These are phyloP conservation scores for Periophthalmus modestus DNA, from an alignment of 2,113 vertebrate genomes.

Conservation along the genomic window DNA sequence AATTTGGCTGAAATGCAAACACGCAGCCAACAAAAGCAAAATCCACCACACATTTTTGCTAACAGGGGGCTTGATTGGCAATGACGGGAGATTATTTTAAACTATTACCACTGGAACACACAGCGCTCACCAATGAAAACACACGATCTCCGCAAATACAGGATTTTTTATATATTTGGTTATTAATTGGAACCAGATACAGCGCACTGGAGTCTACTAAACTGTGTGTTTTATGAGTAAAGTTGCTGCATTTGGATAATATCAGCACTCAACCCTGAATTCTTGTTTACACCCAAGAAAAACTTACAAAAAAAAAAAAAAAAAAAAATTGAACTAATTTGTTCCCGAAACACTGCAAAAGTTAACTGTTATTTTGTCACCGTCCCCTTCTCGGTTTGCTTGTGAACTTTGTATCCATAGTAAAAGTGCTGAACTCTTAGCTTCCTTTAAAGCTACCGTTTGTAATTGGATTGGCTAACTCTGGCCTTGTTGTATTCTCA, in stretches of 20 bases:
- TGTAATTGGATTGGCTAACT: too few species aligned
- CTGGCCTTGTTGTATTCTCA: too few species aligned
- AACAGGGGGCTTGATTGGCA: constrained; percentile 46
- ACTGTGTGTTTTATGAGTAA: constrained; percentile 11
- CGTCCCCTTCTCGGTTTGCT: too few species aligned
- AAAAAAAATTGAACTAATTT: not conserved
- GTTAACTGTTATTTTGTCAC: not conserved
- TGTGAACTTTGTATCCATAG: not conserved
- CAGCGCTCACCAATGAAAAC: constrained; percentile 25
- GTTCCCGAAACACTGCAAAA: not conserved
- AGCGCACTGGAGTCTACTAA: constrained; percentile 7
- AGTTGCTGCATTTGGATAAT: not conserved
- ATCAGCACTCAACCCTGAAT: not conserved
- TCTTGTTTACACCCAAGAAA: not conserved
- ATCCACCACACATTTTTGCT: constrained; percentile 27
- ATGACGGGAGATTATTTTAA: constrained; percentile 50
- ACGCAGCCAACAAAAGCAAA: constrained; percentile 48
- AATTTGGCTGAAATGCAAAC: constrained; percentile 62
- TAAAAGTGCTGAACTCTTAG: not conserved
- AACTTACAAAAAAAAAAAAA: too few species aligned
- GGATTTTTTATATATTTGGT: constrained; percentile 35
- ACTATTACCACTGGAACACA: constrained; percentile 45
- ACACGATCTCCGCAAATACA: constrained; percentile 26
- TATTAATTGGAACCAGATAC: constrained; percentile 48
- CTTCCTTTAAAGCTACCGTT: too few species aligned